Percentiles rank a stretch among this genome's conserved stretches.
Conservation (phyloP, 2,888 invertebrate genomes). For the Chymomyza amoena region DNA sequence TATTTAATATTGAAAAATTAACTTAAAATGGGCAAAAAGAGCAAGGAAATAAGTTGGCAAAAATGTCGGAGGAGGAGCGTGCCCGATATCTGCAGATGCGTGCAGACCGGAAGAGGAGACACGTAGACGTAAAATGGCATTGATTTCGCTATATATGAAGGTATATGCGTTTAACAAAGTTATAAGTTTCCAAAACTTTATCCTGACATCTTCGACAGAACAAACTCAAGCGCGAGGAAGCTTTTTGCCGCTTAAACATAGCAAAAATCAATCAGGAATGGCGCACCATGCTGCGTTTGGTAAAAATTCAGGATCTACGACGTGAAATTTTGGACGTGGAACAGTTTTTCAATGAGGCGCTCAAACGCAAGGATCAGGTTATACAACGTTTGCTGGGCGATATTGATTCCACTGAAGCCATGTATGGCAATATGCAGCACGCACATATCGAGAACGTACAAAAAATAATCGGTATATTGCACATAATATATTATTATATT, state of each 20-base stretch:
- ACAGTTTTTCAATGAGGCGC: constrained; percentile 77
- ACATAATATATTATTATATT: too few relatives aligned
- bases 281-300: constrained; percentile 87
- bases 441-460: constrained; percentile 86
- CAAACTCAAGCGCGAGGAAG: constrained; percentile 90
- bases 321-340: constrained; percentile 83
- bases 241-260: constrained; percentile 87
- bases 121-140: constrained; percentile 87
- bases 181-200: constrained; percentile 29
- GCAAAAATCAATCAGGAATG: constrained; percentile 93
- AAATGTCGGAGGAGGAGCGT: constrained; percentile 92
- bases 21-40: constrained; percentile 82
- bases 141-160: constrained; percentile 89
- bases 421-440: constrained; percentile 86
- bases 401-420: constrained; percentile 85
- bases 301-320: constrained; percentile 87
- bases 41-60: constrained; percentile 86
- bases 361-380: constrained; percentile 84
- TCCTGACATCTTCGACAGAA: constrained; percentile 80
- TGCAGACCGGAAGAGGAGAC: constrained; percentile 90
- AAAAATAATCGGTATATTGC: constrained; percentile 82
- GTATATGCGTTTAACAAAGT: constrained; percentile 77
- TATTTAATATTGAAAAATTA: constrained; percentile 5
- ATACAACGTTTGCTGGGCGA: constrained; percentile 83
- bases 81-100: constrained; percentile 89